A percentile compares a stretch with the other conserved stretches of the same genome.
These are phyloP conservation scores for Hydra vulgaris DNA, from an alignment of 30 jellyfish, hydroid and myxozoan genomes.

Conservation along the genomic window DNA sequence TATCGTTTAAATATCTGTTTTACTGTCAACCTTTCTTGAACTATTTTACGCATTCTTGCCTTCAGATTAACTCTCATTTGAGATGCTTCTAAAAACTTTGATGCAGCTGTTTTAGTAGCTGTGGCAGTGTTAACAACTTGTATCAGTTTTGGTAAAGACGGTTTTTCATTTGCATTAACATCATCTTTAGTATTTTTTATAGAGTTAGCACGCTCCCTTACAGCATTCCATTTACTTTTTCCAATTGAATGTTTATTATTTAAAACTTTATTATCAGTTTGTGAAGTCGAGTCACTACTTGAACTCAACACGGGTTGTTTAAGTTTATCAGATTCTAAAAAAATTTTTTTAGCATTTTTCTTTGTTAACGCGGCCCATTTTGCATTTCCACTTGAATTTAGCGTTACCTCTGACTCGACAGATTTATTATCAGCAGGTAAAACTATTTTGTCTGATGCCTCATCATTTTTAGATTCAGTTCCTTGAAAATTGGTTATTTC, in stretches of 20 bases:
- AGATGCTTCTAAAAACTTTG: not conserved
- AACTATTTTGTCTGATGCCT: not conserved
- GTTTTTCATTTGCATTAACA: not conserved
- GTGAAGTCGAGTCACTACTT: not conserved
- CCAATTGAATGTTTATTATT: not conserved
- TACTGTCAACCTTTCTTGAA: conserved; percentile 80
- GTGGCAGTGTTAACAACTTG: not conserved
- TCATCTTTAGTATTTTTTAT: not conserved
- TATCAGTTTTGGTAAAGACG: not conserved
- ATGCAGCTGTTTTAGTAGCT: not conserved
- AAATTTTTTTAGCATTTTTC: not conserved
- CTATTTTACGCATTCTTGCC: conserved; percentile 51
- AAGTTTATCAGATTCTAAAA: not conserved
- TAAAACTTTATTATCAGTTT: not conserved
- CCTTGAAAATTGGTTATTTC: not conserved
- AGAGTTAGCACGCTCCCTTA: not conserved
- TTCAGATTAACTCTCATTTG: not conserved
- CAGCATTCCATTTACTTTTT: not conserved
- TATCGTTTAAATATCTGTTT: conserved; percentile 72
- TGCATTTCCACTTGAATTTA: not conserved
- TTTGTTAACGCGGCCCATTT: not conserved
- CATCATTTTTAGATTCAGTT: not conserved
- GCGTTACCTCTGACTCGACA: not conserved
- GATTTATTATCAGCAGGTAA: not conserved
- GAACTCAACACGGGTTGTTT: not conserved